Conservation (phyloP, 2,797 vertebrate genomes). For the Cichlasoma orientale region DNA sequence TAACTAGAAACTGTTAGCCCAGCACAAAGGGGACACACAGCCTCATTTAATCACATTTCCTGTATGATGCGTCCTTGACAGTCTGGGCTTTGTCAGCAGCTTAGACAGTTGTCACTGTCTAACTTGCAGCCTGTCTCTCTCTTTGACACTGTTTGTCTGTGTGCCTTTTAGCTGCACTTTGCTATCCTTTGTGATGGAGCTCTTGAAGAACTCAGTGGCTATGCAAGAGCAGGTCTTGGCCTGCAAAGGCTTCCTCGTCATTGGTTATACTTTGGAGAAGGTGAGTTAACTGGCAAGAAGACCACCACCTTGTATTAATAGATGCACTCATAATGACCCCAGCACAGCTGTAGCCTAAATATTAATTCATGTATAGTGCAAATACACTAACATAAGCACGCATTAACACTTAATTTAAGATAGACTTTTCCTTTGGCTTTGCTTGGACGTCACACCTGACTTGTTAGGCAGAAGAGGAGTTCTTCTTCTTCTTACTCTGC, state of each 20-base stretch:
- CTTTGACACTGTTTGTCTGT: slow-evolving; percentile 11
- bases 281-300: slow-evolving; percentile 77
- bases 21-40: slow-evolving; percentile 58
- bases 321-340: slow-evolving; percentile 31
- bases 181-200: slow-evolving; percentile 95
- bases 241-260: slow-evolving; percentile 98
- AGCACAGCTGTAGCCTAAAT: slow-evolving; percentile 15
- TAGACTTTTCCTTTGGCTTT: slow-evolving; percentile 39
- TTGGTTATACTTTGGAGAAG: slow-evolving; percentile 97
- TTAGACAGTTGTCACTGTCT: slow-evolving; percentile 65
- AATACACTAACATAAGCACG: slow-evolving; percentile 20
- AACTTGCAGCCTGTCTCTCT: slow-evolving; percentile 16
- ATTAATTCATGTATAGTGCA: slow-evolving; percentile 12
- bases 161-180: slow-evolving; percentile 87
- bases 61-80: slow-evolving; percentile 62
- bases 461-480: slow-evolving; percentile 53
- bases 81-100: slow-evolving; percentile 65
- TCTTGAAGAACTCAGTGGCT: slow-evolving; percentile 96
- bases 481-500: slow-evolving; percentile 41
- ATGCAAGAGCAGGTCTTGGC: slow-evolving; percentile 99
- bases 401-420: slow-evolving; percentile 29
- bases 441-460: slow-evolving; percentile 64
- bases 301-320: background rate
- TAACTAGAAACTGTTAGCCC: slow-evolving; percentile 33
- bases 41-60: slow-evolving; percentile 72